Evolutionary conservation across 2,888 invertebrate genomes (phyloP).

Genomic region (Drosophila austrosaltans): DNA sequence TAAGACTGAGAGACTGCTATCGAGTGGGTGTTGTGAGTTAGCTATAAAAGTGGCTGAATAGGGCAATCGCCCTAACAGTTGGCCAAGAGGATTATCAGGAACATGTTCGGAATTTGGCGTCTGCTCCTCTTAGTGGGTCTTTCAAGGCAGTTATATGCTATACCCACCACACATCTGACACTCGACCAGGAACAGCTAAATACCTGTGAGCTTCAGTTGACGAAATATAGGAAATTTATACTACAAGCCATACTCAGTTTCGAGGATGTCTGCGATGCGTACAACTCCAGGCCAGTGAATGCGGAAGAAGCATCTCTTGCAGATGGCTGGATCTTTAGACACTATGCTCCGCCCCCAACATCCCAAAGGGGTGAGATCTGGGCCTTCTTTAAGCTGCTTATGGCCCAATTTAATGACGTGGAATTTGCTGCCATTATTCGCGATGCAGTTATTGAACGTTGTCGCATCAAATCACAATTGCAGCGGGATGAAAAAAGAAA

Average conservation of each 20-base stretch:
- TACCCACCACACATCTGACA: constrained; percentile 50
- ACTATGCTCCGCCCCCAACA: constrained; percentile 73
- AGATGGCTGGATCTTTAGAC: constrained; percentile 60
- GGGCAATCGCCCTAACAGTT: constrained; percentile 55
- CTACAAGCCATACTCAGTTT: constrained; percentile 81
- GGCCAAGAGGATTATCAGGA: constrained; percentile 44
- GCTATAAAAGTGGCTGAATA: constrained; percentile 55
- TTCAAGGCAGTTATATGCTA: constrained; percentile 45
- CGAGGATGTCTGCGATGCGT: constrained; percentile 82
- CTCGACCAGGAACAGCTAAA: constrained; percentile 61
- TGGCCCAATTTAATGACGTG: constrained; percentile 81
- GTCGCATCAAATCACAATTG: constrained; percentile 72
- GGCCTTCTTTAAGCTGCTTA: constrained; percentile 81
- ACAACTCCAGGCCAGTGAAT: constrained; percentile 56
- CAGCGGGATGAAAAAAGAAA: constrained; percentile 81
- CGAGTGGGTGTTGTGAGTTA: constrained; percentile 25
- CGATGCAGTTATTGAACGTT: constrained; percentile 81
- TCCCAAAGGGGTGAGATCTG: constrained; percentile 79
- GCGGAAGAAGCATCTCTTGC: constrained; percentile 42
- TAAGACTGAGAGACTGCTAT: neutral
- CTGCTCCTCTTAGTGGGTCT: constrained; percentile 52
- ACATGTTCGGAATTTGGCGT: constrained; percentile 42
- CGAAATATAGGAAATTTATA: constrained; percentile 80
- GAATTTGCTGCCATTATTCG: constrained; percentile 79
- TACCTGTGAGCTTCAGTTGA: constrained; percentile 79